phyloP scores from a whole-genome alignment of 2,797 vertebrate genomes.

The Jordanella pulchra region DNA sequence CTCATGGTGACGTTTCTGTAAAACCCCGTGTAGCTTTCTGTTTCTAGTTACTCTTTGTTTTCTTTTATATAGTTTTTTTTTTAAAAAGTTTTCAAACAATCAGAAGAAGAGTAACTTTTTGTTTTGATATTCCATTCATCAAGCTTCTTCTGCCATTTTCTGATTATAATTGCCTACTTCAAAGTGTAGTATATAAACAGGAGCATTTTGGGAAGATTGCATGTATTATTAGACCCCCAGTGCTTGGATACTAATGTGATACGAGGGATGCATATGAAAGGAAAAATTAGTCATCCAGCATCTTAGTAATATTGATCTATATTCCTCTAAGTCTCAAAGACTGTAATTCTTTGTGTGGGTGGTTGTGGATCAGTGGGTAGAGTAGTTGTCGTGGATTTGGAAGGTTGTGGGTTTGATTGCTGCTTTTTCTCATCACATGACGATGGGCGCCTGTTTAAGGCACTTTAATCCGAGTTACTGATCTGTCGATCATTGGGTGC shows the following conservation, averaged over 20 bases:
- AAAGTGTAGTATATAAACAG: background rate
- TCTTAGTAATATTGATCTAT: constrained; percentile 37
- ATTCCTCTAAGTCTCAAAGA: constrained; percentile 12
- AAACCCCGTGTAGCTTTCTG: background rate
- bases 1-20: background rate
- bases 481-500: too few species aligned
- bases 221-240: background rate
- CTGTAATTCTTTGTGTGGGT: too few species aligned
- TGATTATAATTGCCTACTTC: background rate
- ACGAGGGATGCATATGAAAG: constrained; percentile 19
- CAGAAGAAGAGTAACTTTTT: background rate
- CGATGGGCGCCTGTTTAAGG: too few species aligned
- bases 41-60: background rate
- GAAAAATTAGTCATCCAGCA: constrained; percentile 19
- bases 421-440: too few species aligned
- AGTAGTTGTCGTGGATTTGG: too few species aligned
- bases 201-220: background rate
- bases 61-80: background rate
- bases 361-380: too few species aligned
- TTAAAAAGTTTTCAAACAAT: background rate
- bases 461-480: too few species aligned
- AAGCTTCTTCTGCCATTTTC: background rate
- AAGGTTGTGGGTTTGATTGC: too few species aligned
- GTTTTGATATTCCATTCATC: background rate
- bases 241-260: constrained; percentile 35